Conservation (phyloP, 2,113 vertebrate genomes). For the Mormyrus iriodes region DNA sequence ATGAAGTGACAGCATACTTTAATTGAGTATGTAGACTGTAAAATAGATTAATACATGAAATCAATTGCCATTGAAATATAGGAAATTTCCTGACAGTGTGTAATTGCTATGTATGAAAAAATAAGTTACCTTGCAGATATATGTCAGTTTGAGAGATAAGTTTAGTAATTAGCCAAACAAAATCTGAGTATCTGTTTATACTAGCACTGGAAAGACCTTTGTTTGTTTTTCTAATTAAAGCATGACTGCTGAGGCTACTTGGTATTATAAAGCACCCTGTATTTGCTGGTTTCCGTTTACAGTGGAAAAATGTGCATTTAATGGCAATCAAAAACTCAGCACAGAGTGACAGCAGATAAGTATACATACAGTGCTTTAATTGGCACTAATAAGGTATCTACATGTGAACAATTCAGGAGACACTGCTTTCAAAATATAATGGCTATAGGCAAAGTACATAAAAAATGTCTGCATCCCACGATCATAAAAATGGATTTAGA, state of each 20-base stretch:
- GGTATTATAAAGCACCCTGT: conserved; percentile 49
- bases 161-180: neutral
- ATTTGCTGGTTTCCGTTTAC: conserved; percentile 59
- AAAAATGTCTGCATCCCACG: conserved; percentile 42
- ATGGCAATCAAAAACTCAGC: conserved; percentile 58
- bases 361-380: conserved; percentile 65
- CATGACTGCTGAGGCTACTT: conserved; percentile 19
- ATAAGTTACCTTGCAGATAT: neutral
- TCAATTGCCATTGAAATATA: neutral
- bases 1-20: neutral
- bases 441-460: conserved; percentile 57
- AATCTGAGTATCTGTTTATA: neutral
- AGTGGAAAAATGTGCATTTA: conserved; percentile 68
- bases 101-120: neutral
- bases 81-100: neutral
- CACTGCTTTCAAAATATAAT: conserved; percentile 57
- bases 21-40: neutral
- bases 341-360: conserved; percentile 68
- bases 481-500: conserved; percentile 26
- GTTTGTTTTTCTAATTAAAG: conserved; percentile 25
- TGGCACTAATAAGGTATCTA: conserved; percentile 62
- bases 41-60: neutral
- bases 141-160: neutral
- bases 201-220: neutral
- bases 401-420: conserved; percentile 54